These are phyloP conservation scores for Mormyrops boulengeri DNA, from an alignment of 2,797 vertebrate species.

Conservation along the genomic window DNA sequence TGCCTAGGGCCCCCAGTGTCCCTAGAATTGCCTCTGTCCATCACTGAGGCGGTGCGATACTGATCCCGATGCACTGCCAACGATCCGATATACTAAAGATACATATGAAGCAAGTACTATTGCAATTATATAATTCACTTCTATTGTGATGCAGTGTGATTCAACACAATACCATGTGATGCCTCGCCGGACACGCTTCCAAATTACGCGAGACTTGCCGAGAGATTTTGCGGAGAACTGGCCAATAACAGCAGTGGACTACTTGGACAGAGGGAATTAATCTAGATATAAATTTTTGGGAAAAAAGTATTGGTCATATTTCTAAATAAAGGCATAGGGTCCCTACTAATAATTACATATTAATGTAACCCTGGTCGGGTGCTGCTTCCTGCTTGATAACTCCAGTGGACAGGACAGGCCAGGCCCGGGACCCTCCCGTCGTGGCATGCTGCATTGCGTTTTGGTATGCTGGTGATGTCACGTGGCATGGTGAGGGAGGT, in stretches of 20 bases:
- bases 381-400: neutral
- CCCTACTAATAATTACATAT: neutral
- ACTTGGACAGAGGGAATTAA: neutral
- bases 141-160: neutral
- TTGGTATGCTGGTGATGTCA: neutral
- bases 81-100: neutral
- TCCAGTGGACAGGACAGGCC: neutral
- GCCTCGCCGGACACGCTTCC: neutral
- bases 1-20: neutral
- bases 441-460: neutral
- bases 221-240: neutral
- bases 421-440: neutral
- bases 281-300: neutral
- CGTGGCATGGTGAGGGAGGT: neutral
- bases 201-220: neutral
- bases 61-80: neutral
- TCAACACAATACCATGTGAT: neutral
- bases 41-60: neutral
- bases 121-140: neutral
- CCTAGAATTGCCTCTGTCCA: neutral
- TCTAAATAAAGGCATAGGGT: neutral
- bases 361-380: neutral
- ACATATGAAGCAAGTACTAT: neutral
- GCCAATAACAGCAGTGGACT: neutral
- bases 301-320: neutral